Conservation (phyloP, 1,140 invertebrate species). For the Caerostris darwini region DNA sequence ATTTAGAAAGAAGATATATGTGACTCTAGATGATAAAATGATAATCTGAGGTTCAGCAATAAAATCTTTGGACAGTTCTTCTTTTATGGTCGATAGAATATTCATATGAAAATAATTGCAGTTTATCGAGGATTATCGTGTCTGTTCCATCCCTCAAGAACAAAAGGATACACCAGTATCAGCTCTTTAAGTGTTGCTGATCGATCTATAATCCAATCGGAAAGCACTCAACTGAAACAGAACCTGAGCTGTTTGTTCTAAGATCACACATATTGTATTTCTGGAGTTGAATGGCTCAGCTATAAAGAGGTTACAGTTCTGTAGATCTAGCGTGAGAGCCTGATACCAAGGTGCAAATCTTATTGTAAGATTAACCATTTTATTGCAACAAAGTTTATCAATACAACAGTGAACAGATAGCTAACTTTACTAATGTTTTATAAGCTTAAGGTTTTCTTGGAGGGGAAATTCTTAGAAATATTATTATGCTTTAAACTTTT, state of each 20-base stretch:
- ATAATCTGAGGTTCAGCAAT: too few species aligned
- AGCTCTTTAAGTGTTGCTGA: background rate
- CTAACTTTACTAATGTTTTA: too few species aligned
- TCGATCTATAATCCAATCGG: background rate
- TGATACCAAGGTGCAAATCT: too few species aligned
- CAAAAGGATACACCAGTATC: background rate
- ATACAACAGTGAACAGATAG: too few species aligned
- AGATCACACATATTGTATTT: background rate
- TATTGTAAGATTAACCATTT: too few species aligned
- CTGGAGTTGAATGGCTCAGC: background rate
- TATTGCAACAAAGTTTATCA: too few species aligned
- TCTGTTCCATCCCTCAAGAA: background rate
- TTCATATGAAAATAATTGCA: background rate
- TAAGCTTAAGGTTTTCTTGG: too few species aligned
- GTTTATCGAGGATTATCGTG: background rate
- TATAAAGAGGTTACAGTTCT: background rate
- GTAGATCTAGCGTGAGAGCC: background rate
- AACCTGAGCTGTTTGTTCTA: background rate
- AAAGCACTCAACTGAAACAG: background rate
- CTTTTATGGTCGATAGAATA: background rate
- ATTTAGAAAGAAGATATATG: too few species aligned
- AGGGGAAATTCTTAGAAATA: too few species aligned
- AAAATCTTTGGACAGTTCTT: too few species aligned
- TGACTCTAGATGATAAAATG: too few species aligned
- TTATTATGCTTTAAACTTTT: too few species aligned